Conservation (phyloP, 2,888 invertebrate species). For the Leptopilina drosophilae region DNA sequence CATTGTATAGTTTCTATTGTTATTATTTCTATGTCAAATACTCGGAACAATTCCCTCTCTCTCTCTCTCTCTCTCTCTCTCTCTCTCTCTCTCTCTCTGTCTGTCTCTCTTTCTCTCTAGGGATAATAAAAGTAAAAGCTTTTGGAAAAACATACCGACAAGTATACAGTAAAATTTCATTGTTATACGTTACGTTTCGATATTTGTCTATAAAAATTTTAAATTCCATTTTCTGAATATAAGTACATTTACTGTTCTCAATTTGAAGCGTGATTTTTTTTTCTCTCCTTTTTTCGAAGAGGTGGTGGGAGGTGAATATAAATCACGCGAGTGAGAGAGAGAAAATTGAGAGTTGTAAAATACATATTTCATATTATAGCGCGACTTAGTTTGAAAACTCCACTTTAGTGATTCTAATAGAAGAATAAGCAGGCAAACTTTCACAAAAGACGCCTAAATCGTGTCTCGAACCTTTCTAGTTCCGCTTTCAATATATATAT, state of each 20-base stretch:
- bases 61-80: too few relatives aligned
- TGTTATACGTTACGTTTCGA: background rate
- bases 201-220: slow-evolving; percentile 5
- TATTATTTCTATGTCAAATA: slow-evolving; percentile 12
- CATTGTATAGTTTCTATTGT: background rate
- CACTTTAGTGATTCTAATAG: slow-evolving; percentile 52
- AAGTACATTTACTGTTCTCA: slow-evolving; percentile 6
- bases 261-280: slow-evolving; percentile 15
- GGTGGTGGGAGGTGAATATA: background rate
- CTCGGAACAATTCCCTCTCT: slow-evolving; percentile 5
- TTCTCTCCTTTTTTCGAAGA: background rate
- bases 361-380: slow-evolving; percentile 50
- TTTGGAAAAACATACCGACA: background rate
- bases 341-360: slow-evolving; percentile 43
- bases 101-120: too few relatives aligned
- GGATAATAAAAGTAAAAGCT: slow-evolving; percentile 16
- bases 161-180: slow-evolving; percentile 5
- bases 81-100: too few relatives aligned
- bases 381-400: slow-evolving; percentile 47
- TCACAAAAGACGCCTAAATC: slow-evolving; percentile 49
- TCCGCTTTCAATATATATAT: slow-evolving; percentile 30
- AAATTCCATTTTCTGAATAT: slow-evolving; percentile 18
- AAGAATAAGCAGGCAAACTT: slow-evolving; percentile 55
- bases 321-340: slow-evolving; percentile 7
- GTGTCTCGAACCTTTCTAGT: slow-evolving; percentile 39